These are phyloP conservation scores for Tachysurus vachellii DNA, from an alignment of 2,113 vertebrate genomes.

Conservation along the genomic window DNA sequence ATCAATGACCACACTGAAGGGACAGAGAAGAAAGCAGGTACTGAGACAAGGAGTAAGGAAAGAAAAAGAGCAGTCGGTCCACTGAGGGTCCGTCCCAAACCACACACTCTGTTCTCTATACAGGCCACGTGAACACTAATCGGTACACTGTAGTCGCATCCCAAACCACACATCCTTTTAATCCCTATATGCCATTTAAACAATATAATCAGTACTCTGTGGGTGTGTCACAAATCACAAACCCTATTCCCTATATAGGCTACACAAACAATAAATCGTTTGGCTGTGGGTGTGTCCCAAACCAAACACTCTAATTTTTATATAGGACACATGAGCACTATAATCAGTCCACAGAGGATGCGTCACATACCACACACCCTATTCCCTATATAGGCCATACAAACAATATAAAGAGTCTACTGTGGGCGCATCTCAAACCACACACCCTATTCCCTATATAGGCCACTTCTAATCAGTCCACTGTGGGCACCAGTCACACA, in stretches of 20 bases:
- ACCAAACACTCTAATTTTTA: background rate
- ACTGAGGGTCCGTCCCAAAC: background rate
- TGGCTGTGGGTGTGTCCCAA: background rate
- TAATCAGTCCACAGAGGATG: background rate
- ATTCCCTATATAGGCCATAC: background rate
- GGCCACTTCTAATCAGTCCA: background rate
- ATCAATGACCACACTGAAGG: background rate
- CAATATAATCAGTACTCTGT: no score
- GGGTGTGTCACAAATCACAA: background rate
- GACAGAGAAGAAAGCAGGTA: background rate
- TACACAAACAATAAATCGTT: background rate
- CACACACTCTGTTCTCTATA: background rate
- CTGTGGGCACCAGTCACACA: background rate
- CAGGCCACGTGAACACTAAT: no score
- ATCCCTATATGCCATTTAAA: no score
- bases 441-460: background rate
- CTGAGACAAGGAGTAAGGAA: background rate
- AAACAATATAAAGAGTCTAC: background rate
- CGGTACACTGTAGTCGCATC: no score
- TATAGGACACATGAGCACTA: background rate
- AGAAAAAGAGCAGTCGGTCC: background rate
- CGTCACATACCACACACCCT: background rate
- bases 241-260: background rate
- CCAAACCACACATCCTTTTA: no score
- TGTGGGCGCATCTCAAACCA: background rate